Evolutionary conservation across 2,888 invertebrate genomes (phyloP).

Genomic region (Drosophila anomelani): DNA sequence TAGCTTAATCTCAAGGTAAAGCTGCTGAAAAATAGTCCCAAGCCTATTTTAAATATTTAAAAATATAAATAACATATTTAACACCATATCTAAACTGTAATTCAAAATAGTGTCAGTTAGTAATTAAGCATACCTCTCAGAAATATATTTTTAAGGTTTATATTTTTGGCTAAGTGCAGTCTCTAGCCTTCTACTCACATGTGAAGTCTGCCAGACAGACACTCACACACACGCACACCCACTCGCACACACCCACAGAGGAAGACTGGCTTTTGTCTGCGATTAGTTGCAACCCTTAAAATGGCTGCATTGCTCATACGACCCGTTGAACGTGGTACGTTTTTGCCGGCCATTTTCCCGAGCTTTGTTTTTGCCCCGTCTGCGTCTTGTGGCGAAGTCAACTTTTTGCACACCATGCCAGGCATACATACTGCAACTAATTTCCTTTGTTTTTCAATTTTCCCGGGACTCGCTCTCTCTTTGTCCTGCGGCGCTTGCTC

Average conservation of each 20-base stretch:
- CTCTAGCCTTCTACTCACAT: slow-evolving; percentile 22
- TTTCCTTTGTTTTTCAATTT: slow-evolving; percentile 80
- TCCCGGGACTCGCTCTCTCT: slow-evolving; percentile 34
- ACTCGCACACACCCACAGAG: background rate
- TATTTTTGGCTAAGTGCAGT: background rate
- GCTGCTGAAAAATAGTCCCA: background rate
- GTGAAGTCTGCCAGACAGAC: slow-evolving; percentile 35
- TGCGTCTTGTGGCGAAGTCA: slow-evolving; percentile 65
- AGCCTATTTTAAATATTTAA: background rate
- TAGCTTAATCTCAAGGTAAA: background rate
- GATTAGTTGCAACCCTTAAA: slow-evolving; percentile 79
- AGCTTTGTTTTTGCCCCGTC: slow-evolving; percentile 36
- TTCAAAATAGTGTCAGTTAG: too few relatives aligned
- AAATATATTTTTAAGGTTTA: background rate
- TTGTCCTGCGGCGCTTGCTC: slow-evolving; percentile 6
- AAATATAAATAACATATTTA: background rate
- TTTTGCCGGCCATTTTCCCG: slow-evolving; percentile 30
- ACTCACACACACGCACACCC: slow-evolving; percentile 1
- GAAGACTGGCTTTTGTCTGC: slow-evolving; percentile 58
- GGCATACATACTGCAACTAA: slow-evolving; percentile 58
- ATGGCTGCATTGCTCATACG: slow-evolving; percentile 76
- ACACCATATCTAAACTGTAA: background rate
- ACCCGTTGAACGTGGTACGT: slow-evolving; percentile 52
- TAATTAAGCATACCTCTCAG: too few relatives aligned
- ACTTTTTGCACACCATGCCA: slow-evolving; percentile 44